These are phyloP conservation scores for Lasioglossum morio DNA, from an alignment of 2,888 invertebrate genomes.

Conservation along the genomic window DNA sequence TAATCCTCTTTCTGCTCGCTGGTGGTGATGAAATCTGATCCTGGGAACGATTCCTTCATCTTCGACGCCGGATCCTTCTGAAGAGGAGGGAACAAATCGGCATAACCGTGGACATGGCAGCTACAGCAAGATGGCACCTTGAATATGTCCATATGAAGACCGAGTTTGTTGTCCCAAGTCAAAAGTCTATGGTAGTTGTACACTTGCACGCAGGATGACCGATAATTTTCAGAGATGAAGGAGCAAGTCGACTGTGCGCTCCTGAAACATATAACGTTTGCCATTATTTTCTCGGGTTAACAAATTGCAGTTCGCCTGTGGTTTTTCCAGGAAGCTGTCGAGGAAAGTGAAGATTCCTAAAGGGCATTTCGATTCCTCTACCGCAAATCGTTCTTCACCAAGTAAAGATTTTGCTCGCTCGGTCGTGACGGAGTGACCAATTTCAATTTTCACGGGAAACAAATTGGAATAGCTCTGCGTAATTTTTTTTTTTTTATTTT, in stretches of 20 bases:
- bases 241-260: conserved; percentile 91
- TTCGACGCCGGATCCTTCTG: conserved; percentile 86
- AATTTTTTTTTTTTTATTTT: neutral
- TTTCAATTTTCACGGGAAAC: conserved; percentile 15
- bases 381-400: conserved; percentile 3
- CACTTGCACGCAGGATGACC: conserved; percentile 93
- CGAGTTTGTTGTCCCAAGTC: conserved; percentile 92
- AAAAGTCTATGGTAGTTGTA: conserved; percentile 93
- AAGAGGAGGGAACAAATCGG: conserved; percentile 89
- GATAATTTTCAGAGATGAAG: conserved; percentile 91
- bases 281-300: neutral
- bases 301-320: neutral
- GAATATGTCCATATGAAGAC: conserved; percentile 93
- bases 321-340: neutral
- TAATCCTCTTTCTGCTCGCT: conserved; percentile 73
- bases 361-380: neutral
- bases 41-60: conserved; percentile 86
- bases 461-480: neutral
- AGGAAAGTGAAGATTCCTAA: neutral
- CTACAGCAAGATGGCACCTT: conserved; percentile 94
- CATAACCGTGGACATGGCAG: conserved; percentile 92
- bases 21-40: conserved; percentile 84
- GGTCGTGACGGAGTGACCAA: neutral
- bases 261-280: conserved; percentile 83
- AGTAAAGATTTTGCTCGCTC: neutral